These are phyloP conservation scores for cat (Felis catus) DNA, from an alignment of 2,113 vertebrate species.

Conservation along the genomic window DNA sequence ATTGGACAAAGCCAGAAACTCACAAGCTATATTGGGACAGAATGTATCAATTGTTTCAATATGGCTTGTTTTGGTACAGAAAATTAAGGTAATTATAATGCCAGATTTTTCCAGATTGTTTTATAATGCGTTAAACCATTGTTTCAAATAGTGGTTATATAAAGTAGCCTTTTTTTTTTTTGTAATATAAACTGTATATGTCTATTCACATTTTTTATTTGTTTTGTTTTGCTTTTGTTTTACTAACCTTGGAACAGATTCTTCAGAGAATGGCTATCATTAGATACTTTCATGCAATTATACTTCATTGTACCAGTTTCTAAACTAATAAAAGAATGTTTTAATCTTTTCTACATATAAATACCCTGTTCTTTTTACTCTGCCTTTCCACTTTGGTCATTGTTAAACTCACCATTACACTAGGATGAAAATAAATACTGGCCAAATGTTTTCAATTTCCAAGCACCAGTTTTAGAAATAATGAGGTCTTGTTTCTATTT, in stretches of 20 bases:
- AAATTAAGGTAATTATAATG: neutral
- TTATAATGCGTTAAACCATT: neutral
- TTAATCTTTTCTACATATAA: neutral
- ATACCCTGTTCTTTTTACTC: neutral
- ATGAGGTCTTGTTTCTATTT: neutral
- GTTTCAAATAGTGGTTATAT: neutral
- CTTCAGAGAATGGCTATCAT: neutral
- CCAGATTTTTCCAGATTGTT: neutral
- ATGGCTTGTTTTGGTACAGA: neutral
- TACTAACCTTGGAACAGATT: neutral
- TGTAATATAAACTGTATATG: neutral
- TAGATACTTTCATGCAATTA: neutral
- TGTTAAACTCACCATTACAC: neutral
- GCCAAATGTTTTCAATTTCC: neutral
- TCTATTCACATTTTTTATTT: neutral
- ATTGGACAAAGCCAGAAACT: neutral
- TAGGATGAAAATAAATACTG: neutral
- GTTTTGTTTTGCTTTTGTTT: neutral
- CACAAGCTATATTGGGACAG: neutral
- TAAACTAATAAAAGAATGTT: neutral
- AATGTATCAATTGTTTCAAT: neutral
- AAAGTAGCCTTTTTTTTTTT: neutral
- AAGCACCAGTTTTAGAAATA: neutral
- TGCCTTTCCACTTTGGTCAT: neutral
- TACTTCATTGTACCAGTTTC: neutral